Percentiles rank a stretch among this genome's conserved stretches.
Conservation (phyloP, 1,140 invertebrate species). For the Mizuhopecten yessoensis region DNA sequence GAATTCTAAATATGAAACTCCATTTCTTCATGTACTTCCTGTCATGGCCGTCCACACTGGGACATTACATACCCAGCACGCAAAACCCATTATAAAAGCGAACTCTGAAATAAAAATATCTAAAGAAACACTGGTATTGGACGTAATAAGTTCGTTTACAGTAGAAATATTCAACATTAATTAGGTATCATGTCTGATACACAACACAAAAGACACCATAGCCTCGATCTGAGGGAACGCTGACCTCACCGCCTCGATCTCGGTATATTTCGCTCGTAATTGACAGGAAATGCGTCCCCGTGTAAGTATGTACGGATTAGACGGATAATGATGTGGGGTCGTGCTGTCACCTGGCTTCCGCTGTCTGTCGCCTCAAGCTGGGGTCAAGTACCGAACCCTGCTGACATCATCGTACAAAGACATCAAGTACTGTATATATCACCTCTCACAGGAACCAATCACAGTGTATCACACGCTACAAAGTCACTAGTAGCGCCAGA, state of each 20-base stretch:
- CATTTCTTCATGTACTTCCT: too few relatives aligned
- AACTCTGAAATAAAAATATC: too few relatives aligned
- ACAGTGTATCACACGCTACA: too few relatives aligned
- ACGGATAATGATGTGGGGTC: not conserved
- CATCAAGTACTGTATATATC: too few relatives aligned
- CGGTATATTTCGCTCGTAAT: not conserved
- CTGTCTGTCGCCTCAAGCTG: not conserved
- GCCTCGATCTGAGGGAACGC: not conserved
- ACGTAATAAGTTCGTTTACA: not conserved
- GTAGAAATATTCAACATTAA: not conserved
- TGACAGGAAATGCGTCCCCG: not conserved
- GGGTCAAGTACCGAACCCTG: slow-evolving; percentile 30
- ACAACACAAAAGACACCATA: too few relatives aligned
- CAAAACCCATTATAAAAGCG: too few relatives aligned
- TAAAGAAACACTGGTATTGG: too few relatives aligned
- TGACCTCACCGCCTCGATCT: not conserved
- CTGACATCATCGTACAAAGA: not conserved
- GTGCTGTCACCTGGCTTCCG: not conserved
- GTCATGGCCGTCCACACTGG: too few relatives aligned
- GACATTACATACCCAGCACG: too few relatives aligned
- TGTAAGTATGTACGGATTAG: not conserved
- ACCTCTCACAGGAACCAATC: too few relatives aligned
- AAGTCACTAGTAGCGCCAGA: too few relatives aligned
- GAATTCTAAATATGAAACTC: too few relatives aligned
- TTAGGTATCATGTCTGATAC: not conserved